Percentiles rank a stretch among this genome's conserved stretches.
Evolutionary conservation across 2,797 vertebrate species (phyloP).

Genomic region (Pseudochirops cupreus): DNA sequence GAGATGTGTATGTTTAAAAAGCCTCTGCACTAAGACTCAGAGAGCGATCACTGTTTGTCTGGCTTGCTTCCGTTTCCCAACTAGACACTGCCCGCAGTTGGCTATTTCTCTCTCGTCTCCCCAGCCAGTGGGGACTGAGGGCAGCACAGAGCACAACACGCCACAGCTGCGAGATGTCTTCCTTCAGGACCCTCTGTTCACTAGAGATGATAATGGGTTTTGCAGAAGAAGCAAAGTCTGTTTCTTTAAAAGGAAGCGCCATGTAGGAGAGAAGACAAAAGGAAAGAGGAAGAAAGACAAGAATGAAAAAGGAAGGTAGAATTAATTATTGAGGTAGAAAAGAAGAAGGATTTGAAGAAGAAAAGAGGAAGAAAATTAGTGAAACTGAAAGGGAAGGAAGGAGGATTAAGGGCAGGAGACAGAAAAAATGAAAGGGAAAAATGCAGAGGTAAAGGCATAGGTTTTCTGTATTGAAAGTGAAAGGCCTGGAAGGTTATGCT

Average conservation of each 20-base stretch:
- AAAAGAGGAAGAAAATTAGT: neutral
- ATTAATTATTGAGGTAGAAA: neutral
- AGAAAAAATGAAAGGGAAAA: neutral
- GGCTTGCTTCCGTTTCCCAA: slow-evolving; percentile 56
- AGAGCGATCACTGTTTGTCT: slow-evolving; percentile 61
- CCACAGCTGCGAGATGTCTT: slow-evolving; percentile 40
- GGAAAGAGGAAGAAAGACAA: neutral
- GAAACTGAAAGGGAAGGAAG: neutral
- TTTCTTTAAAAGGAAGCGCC: neutral
- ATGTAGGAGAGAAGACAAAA: neutral
- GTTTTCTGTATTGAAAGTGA: neutral
- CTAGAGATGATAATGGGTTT: slow-evolving; percentile 60
- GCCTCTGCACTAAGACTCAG: neutral
- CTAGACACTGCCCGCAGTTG: slow-evolving; percentile 17
- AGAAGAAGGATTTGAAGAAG: neutral
- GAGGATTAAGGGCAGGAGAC: neutral
- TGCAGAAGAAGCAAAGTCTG: slow-evolving; percentile 39
- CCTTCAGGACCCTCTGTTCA: slow-evolving; percentile 31
- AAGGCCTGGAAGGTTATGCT: neutral
- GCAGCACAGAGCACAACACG: slow-evolving; percentile 35
- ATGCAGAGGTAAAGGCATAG: neutral
- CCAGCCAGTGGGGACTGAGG: slow-evolving; percentile 36
- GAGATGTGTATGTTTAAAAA: slow-evolving; percentile 5
- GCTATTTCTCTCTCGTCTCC: neutral
- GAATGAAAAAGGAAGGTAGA: neutral